Conservation (phyloP, 2,113 vertebrate genomes). For the Istiophorus platypterus region DNA sequence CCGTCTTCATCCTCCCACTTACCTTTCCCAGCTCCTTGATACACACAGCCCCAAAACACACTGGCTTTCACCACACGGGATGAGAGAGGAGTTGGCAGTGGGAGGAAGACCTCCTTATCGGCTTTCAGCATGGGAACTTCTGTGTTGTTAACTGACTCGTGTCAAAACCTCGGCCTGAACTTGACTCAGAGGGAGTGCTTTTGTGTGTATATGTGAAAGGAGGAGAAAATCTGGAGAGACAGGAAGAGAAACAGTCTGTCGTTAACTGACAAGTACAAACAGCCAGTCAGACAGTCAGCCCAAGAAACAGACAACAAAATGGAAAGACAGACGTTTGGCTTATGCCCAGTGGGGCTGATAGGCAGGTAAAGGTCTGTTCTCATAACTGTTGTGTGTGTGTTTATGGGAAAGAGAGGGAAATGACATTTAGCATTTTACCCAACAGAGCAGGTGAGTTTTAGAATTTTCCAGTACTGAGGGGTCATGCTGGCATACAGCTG, state of each 20-base stretch:
- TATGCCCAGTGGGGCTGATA: constrained; percentile 5
- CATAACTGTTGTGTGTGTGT: constrained; percentile 20
- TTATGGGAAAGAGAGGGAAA: constrained; percentile 2
- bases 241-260: constrained; percentile 56
- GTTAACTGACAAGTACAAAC: constrained; percentile 64
- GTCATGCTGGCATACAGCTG: constrained; percentile 57
- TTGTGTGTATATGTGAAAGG: constrained; percentile 25
- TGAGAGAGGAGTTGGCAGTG: constrained; percentile 39
- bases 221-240: constrained; percentile 38
- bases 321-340: constrained; percentile 20
- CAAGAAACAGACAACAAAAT: constrained; percentile 31
- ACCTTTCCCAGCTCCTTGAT: constrained; percentile 30
- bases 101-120: constrained; percentile 72
- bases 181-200: constrained; percentile 42
- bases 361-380: constrained; percentile 26
- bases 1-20: constrained; percentile 44
- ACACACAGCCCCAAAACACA: constrained; percentile 28
- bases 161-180: constrained; percentile 59
- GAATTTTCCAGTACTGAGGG: constrained; percentile 61
- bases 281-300: constrained; percentile 43
- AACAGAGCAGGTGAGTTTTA: constrained; percentile 53
- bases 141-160: constrained; percentile 65
- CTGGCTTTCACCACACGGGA: constrained; percentile 33
- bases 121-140: constrained; percentile 72
- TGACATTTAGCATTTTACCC: constrained; percentile 29